A percentile compares a stretch with the other conserved stretches of the same genome.
phyloP scores from a whole-genome alignment of 2,797 vertebrate genomes.

The Melanotaenia boesemani region DNA sequence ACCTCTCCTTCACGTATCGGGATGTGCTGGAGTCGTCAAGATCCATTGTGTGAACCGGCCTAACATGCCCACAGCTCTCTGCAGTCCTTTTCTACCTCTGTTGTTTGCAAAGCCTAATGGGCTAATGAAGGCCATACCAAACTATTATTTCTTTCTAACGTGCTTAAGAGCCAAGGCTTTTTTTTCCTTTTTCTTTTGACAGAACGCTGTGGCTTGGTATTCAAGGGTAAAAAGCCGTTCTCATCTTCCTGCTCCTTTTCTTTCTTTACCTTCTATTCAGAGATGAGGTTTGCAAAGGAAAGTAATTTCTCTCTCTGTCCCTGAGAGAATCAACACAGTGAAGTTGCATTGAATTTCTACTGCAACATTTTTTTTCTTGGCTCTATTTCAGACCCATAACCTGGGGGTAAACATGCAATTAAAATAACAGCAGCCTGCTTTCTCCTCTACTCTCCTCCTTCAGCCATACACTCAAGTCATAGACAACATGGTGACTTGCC shows the following conservation, averaged over 20 bases:
- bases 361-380: constrained; percentile 71
- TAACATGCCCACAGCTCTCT: constrained; percentile 41
- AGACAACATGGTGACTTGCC: constrained; percentile 69
- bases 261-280: constrained; percentile 76
- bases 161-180: constrained; percentile 63
- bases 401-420: constrained; percentile 85
- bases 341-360: constrained; percentile 80
- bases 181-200: constrained; percentile 60
- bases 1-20: constrained; percentile 41
- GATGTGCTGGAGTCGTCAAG: constrained; percentile 71
- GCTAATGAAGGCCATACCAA: constrained; percentile 67
- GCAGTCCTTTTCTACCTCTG: constrained; percentile 51
- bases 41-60: constrained; percentile 64
- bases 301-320: constrained; percentile 80
- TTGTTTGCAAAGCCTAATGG: constrained; percentile 69
- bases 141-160: constrained; percentile 66
- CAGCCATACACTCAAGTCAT: constrained; percentile 70
- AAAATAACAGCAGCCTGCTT: constrained; percentile 79
- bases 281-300: constrained; percentile 71
- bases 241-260: constrained; percentile 65
- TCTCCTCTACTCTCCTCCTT: constrained; percentile 66
- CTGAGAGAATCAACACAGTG: constrained; percentile 78
- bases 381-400: constrained; percentile 82
- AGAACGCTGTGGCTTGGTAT: constrained; percentile 69
- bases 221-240: constrained; percentile 76